Conservation (phyloP, 2,888 invertebrate genomes). For the Drosophila peninsularis region DNA sequence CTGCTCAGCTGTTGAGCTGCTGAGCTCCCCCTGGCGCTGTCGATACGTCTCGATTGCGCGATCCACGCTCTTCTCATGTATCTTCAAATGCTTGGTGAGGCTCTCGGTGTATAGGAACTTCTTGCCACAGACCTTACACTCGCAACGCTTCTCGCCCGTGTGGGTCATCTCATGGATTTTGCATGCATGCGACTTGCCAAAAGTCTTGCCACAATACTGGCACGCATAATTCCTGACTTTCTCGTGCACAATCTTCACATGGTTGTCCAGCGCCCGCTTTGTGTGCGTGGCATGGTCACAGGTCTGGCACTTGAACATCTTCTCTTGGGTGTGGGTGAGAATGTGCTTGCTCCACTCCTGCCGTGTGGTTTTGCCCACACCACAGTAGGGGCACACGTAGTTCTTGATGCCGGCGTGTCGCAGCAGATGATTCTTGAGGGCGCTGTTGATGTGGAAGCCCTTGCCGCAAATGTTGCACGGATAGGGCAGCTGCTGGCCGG, state of each 20-base stretch:
- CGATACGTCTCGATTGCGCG: slow-evolving; percentile 81
- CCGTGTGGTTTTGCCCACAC: slow-evolving; percentile 82
- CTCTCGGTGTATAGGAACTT: slow-evolving; percentile 81
- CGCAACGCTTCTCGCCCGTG: slow-evolving; percentile 81
- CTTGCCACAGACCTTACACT: slow-evolving; percentile 81
- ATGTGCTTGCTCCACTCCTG: slow-evolving; percentile 83
- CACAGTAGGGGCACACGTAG: slow-evolving; percentile 83
- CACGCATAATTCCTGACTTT: slow-evolving; percentile 80
- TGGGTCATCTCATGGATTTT: slow-evolving; percentile 83
- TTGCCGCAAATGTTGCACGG: slow-evolving; percentile 83
- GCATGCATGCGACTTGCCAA: slow-evolving; percentile 82
- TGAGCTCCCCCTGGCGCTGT: slow-evolving; percentile 72
- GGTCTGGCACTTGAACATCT: slow-evolving; percentile 81
- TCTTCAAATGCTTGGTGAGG: slow-evolving; percentile 80
- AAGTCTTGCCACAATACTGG: slow-evolving; percentile 82
- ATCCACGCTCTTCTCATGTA: slow-evolving; percentile 81
- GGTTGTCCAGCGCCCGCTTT: slow-evolving; percentile 81
- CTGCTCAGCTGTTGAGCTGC: slow-evolving; percentile 16
- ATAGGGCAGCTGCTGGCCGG: slow-evolving; percentile 81
- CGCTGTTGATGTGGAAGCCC: slow-evolving; percentile 82
- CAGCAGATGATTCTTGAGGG: slow-evolving; percentile 82
- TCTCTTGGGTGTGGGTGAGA: slow-evolving; percentile 82
- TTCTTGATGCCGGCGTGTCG: slow-evolving; percentile 83
- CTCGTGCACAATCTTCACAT: slow-evolving; percentile 81
- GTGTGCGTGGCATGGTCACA: slow-evolving; percentile 82